phyloP scores from a whole-genome alignment of 2,113 vertebrate genomes.

The Harpagus bidentatus region DNA sequence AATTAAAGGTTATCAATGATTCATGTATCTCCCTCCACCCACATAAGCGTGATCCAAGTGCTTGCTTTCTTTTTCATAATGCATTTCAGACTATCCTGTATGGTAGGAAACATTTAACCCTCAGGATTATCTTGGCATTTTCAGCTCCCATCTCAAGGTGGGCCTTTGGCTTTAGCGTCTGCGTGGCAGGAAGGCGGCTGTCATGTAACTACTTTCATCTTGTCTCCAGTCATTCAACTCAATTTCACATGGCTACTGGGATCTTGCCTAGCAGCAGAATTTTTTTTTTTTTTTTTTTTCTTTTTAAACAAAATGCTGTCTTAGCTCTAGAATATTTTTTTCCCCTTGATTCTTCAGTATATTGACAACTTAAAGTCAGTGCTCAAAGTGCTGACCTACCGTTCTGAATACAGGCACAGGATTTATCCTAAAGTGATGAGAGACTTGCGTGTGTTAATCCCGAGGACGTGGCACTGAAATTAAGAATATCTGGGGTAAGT shows the following conservation, averaged over 20 bases:
- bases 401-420: rapidly evolving
- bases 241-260: rapidly evolving
- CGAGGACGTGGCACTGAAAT: rapidly evolving
- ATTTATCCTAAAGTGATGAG: not conserved
- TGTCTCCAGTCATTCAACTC: not conserved
- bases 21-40: not conserved
- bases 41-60: rapidly evolving
- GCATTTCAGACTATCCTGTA: rapidly evolving
- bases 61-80: not conserved
- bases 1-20: not conserved
- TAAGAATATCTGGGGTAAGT: not conserved
- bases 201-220: not conserved
- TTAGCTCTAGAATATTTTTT: not conserved
- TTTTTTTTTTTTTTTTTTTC: not conserved
- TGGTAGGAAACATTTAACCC: not conserved
- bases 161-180: not conserved
- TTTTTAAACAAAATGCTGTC: not conserved
- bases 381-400: not conserved
- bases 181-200: not conserved
- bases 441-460: not conserved
- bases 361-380: not conserved
- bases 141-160: not conserved
- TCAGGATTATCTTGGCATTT: not conserved
- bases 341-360: not conserved
- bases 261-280: not conserved